phyloP scores from a whole-genome alignment of 2,797 vertebrate species.

The Fratercula arctica region DNA sequence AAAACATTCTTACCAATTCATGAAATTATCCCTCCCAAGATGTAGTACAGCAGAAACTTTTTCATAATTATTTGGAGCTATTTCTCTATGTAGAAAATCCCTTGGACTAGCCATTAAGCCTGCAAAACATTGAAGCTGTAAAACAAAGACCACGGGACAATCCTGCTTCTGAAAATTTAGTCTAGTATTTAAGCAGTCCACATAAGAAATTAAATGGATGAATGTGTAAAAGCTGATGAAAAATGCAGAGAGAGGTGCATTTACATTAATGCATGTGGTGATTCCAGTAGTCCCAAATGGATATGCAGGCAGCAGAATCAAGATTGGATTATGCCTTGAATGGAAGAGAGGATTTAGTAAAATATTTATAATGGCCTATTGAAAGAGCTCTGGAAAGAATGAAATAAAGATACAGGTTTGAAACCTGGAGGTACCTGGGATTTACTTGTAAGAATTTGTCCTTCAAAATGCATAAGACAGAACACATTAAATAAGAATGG shows the following conservation, averaged over 20 bases:
- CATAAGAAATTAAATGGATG: neutral
- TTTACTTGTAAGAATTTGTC: neutral
- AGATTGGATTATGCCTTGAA: neutral
- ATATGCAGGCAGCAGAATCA: neutral
- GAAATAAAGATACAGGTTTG: neutral
- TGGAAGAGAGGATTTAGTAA: neutral
- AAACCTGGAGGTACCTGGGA: neutral
- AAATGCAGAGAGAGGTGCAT: neutral
- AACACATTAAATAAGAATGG: neutral
- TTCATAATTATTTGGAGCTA: neutral
- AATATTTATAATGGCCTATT: neutral
- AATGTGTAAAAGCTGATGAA: neutral
- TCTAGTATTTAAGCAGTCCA: neutral
- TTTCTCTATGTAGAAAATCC: neutral
- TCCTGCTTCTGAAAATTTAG: neutral
- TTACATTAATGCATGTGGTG: neutral
- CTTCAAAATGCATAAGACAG: neutral
- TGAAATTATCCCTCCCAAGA: neutral
- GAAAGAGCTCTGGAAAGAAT: neutral
- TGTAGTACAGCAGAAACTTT: neutral
- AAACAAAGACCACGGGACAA: neutral
- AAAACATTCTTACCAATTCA: neutral
- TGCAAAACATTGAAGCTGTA: neutral
- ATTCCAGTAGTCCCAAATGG: neutral
- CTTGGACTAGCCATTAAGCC: neutral